These are phyloP conservation scores for Clusia tigrina DNA, from an alignment of 2,888 invertebrate genomes.

Conservation along the genomic window DNA sequence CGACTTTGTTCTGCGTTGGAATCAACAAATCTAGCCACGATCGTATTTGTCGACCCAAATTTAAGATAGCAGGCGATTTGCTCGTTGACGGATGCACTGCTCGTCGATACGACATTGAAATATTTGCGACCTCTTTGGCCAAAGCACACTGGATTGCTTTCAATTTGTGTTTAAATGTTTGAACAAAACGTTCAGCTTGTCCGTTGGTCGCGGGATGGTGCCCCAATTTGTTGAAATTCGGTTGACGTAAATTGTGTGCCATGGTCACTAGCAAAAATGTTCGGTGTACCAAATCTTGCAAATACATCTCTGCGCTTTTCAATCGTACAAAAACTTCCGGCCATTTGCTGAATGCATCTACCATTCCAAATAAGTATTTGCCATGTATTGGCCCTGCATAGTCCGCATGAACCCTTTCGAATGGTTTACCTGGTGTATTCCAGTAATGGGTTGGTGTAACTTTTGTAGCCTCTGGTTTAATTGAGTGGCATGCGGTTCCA, in stretches of 20 bases:
- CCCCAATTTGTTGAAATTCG: slow-evolving; percentile 31
- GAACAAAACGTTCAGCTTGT: slow-evolving; percentile 28
- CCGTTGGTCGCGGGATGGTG: slow-evolving; percentile 41
- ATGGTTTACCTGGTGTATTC: slow-evolving; percentile 24
- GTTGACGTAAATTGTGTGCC: slow-evolving; percentile 31
- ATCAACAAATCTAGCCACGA: neutral
- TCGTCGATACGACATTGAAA: neutral
- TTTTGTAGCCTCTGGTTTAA: slow-evolving; percentile 22
- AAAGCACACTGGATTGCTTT: slow-evolving; percentile 11
- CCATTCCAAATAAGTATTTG: slow-evolving; percentile 31
- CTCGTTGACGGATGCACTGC: neutral
- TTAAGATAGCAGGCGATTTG: neutral
- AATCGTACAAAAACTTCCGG: slow-evolving; percentile 39
- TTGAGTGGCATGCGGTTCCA: slow-evolving; percentile 31
- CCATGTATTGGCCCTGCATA: slow-evolving; percentile 32
- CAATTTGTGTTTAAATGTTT: slow-evolving; percentile 27
- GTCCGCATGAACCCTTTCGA: slow-evolving; percentile 40
- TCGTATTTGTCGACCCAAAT: too few species aligned
- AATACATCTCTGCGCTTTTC: slow-evolving; percentile 32
- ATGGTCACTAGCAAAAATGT: slow-evolving; percentile 27
- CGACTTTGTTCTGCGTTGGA: neutral
- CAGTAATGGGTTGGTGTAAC: slow-evolving; percentile 23
- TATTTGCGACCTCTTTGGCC: neutral
- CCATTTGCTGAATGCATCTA: slow-evolving; percentile 39
- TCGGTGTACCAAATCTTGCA: slow-evolving; percentile 29